Conservation (phyloP, 1,140 invertebrate species). For the Drosophila parvula region DNA sequence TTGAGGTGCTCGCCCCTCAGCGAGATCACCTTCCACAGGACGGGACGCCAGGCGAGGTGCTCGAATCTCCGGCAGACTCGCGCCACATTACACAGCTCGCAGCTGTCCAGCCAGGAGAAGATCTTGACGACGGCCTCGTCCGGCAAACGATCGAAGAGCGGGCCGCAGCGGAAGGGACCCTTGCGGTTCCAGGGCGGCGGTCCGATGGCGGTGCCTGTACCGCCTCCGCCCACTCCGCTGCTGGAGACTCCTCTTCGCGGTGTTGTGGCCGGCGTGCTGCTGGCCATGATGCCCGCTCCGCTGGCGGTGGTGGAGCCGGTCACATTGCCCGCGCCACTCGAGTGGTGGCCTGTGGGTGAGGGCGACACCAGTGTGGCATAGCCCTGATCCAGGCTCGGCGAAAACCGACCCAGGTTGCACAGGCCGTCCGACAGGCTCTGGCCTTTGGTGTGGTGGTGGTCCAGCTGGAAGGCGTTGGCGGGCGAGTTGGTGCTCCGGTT, state of each 20-base stretch:
- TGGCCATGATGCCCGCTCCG: slow-evolving; percentile 61
- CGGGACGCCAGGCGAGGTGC: slow-evolving; percentile 91
- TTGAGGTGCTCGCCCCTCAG: slow-evolving; percentile 88
- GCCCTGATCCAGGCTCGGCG: slow-evolving; percentile 89
- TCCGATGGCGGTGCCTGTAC: slow-evolving; percentile 50
- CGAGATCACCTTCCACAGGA: slow-evolving; percentile 89
- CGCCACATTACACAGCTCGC: slow-evolving; percentile 91
- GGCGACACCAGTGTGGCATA: slow-evolving; percentile 90
- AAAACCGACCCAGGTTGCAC: slow-evolving; percentile 83
- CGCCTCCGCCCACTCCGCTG: slow-evolving; percentile 28
- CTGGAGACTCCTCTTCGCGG: slow-evolving; percentile 50
- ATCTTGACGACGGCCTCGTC: slow-evolving; percentile 87
- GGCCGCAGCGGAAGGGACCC: slow-evolving; percentile 73
- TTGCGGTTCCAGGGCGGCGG: slow-evolving; percentile 80
- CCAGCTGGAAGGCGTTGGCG: slow-evolving; percentile 73
- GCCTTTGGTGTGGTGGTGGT: slow-evolving; percentile 76
- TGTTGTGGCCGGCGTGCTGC: slow-evolving; percentile 73
- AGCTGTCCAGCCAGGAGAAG: slow-evolving; percentile 90
- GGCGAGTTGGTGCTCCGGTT: slow-evolving; percentile 79
- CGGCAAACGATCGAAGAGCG: slow-evolving; percentile 85
- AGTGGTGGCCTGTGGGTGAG: slow-evolving; percentile 83
- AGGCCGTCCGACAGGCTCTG: slow-evolving; percentile 80
- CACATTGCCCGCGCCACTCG: slow-evolving; percentile 43
- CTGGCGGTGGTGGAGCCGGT: slow-evolving; percentile 66
- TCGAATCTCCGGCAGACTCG: slow-evolving; percentile 93